Base-by-base conservation (phyloP, 2,113 vertebrate genomes). In the Paramormyrops kingsleyae region DNA sequence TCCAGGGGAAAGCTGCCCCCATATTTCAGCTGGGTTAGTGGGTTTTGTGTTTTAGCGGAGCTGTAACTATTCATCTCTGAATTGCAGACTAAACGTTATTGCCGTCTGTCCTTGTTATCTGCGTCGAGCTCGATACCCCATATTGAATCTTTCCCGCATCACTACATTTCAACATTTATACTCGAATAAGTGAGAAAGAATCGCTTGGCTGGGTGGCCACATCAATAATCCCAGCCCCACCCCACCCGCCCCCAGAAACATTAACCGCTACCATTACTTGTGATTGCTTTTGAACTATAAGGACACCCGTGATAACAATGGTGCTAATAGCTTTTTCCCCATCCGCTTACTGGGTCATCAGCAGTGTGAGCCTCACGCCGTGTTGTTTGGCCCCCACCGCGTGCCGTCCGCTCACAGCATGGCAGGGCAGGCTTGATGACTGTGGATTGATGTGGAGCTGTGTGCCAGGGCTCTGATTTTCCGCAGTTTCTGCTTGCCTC, bases 121-220 rank as follows among this genome's bases (percentile, higher is more conserved):
- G 31, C 35, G 15, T 80, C 2, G 35, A 80, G 74, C 74, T 80
- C 35, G 31, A 80, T 80, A 39, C 74, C 35, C 74, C 74, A 42
- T 80, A 80, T 80, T 42, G 35, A 42, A 80, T 80, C 74, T 80
- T 80, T 80, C 74, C 35, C 17, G 74, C 35, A 35, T 80, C 74
- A 80, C 74, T 42, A 42, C 74, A 80, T 80, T 80, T 80, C 35
- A 80, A 80, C 74, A 80, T 80, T 80, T 80, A 80, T 80, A 39
- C 74, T 80, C 13, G 35, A 19, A 80, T 80, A 42, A 80, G 74
- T 42, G 74, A 80, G 31, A 74, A 24, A 42, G 74, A 80, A 39
- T 80, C 35, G 17, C 35, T 80, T 42, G 31, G 35, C 74, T 80
- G 74, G 70, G 31, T 35, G 74, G 74, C 35, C 39, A 80, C 74